phyloP scores from a whole-genome alignment of 2,888 invertebrate species.

The Bombylius discolor region DNA sequence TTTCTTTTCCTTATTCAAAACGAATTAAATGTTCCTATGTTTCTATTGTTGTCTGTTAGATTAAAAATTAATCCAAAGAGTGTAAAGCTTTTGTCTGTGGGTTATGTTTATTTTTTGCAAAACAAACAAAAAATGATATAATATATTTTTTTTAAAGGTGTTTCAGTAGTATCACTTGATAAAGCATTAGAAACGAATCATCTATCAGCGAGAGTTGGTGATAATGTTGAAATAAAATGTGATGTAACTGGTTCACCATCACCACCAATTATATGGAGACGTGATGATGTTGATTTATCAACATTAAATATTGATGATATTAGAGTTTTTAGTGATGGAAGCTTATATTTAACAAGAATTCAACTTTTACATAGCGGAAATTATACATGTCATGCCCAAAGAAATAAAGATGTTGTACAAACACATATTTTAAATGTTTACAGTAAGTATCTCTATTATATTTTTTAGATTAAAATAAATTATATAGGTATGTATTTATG shows the following conservation, averaged over 20 bases:
- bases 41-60: not conserved
- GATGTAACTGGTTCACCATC: constrained; percentile 58
- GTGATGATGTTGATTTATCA: constrained; percentile 51
- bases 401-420: constrained; percentile 58
- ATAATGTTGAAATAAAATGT: constrained; percentile 66
- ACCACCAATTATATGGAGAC: constrained; percentile 57
- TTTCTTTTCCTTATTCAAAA: no score
- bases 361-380: constrained; percentile 63
- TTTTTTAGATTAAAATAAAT: not conserved
- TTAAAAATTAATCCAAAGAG: not conserved
- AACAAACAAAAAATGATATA: no score
- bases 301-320: constrained; percentile 46
- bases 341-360: constrained; percentile 57
- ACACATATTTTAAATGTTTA: constrained; percentile 60
- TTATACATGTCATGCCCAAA: constrained; percentile 61
- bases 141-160: constrained; percentile 37
- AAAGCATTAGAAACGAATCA: constrained; percentile 57
- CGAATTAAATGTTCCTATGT: no score
- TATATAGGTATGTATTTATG: not conserved
- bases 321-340: constrained; percentile 60
- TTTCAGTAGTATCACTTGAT: constrained; percentile 57
- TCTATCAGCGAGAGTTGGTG: constrained; percentile 56
- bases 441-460: constrained; percentile 52
- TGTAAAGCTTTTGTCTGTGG: not conserved
- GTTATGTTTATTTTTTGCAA: no score